A percentile compares a stretch with the other conserved stretches of the same genome.
These are phyloP conservation scores for Notospermus geniculatus DNA, from an alignment of 1,140 invertebrate genomes.

Conservation along the genomic window DNA sequence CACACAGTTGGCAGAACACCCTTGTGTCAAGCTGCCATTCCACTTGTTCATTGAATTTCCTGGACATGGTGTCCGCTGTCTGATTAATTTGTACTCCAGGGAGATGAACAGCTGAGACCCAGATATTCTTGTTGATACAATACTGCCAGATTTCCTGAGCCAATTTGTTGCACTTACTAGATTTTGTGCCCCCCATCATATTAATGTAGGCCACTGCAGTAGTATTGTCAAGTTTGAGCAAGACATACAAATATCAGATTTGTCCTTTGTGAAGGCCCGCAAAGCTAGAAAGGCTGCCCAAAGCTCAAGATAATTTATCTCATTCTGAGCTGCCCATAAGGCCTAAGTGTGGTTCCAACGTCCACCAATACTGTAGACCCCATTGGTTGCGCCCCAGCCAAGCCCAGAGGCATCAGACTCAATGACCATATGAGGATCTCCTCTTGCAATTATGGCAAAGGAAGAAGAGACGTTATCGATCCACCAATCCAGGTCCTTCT, in stretches of 20 bases:
- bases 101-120: not conserved
- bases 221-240: no score
- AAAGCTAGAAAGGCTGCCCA: no score
- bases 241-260: no score
- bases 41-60: no score
- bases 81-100: slow-evolving; percentile 1
- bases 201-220: no score
- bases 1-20: not conserved
- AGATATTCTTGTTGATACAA: not conserved
- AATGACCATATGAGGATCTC: slow-evolving; percentile 7
- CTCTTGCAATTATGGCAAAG: not conserved
- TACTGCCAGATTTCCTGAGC: not conserved
- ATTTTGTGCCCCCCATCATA: slow-evolving; percentile 5
- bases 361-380: no score
- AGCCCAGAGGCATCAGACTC: slow-evolving; percentile 7
- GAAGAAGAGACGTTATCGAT: slow-evolving; percentile 5
- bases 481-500: slow-evolving; percentile 16
- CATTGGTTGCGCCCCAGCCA: slow-evolving; percentile 20
- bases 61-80: no score
- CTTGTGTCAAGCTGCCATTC: not conserved
- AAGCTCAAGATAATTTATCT: no score
- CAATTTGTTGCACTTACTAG: not conserved
- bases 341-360: no score
- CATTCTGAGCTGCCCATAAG: no score
- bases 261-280: no score